Base-by-base conservation (phyloP, 1,140 invertebrate species). In the Hormaphis cornu region DNA sequence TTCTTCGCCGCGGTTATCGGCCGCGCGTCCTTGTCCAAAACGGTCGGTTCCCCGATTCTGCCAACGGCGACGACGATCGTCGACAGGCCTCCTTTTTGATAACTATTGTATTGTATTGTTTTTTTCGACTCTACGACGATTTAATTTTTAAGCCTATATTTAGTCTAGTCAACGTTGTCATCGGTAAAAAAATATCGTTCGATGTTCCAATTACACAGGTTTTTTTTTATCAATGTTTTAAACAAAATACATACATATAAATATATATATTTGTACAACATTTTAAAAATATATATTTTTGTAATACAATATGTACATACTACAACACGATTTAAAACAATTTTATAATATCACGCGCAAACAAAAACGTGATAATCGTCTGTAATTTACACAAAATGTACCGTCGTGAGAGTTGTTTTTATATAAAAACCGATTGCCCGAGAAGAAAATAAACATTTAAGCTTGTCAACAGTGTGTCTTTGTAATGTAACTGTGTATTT, bases 401-500 rank as follows among this genome's bases (percentile, higher is more conserved):
- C 28, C 37, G n/a, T 63, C 30, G 42, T 48, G 30, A 66, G n/a
- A 44, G n/a, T 12, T 6, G 18, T 30, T 66, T 30, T 35, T 66
- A 48, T 35, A 66, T 48, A 22, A 20, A 42, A 33, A 66, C 22
- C 44, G 48, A 66, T 50, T 33, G 35, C n/a, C n/a, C n/a, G 28
- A 22, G 33, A 50, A 66, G 28, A 50, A 50, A 33, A 66, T 35
- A 35, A 66, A 48, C 28, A 33, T 48, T 33, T n/a, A 54, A 40
- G 18, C 46, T 63, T 63, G 58, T 46, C 58, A 63, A 14, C 16
- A 63, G 40, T 63, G n/a, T n/a, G 10, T 28, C 24, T 24, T 46
- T 63, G 61, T 35, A 50, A 50, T 50, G 28, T 66, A 66, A 66
- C 33, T 50, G 50, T 66, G 44, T 66, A 66, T 42, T 63, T 63